Percentiles rank a stretch among this genome's conserved stretches.
Conservation (phyloP, 2,888 invertebrate species). For the Caprella mutica region DNA sequence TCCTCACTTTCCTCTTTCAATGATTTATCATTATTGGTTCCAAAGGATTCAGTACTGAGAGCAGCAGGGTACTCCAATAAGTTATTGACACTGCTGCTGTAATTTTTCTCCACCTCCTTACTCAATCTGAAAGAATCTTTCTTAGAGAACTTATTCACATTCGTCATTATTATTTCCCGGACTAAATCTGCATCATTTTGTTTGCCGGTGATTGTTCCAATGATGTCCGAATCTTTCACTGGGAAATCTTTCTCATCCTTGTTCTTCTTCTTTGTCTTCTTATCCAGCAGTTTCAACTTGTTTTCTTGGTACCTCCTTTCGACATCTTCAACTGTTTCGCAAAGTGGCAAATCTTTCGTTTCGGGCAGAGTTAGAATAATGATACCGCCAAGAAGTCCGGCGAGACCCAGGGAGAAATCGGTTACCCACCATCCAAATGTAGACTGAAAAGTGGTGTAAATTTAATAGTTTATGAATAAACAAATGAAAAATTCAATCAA, state of each 20-base stretch:
- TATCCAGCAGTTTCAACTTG: conserved; percentile 2
- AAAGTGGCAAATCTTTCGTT: conserved; percentile 16
- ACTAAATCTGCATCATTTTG: too few relatives aligned
- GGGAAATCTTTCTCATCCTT: background rate
- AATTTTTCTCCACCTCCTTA: background rate
- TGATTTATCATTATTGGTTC: conserved; percentile 4
- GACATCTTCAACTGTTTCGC: conserved; percentile 19
- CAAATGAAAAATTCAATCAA: background rate
- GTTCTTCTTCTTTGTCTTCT: background rate
- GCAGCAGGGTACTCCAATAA: background rate
- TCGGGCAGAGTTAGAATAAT: conserved; percentile 14
- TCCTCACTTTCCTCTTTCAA: too few relatives aligned
- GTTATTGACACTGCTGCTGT: conserved; percentile 5
- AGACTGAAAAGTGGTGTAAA: background rate
- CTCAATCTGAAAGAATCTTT: conserved; percentile 1
- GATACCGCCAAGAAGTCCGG: conserved; percentile 13
- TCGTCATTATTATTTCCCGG: background rate
- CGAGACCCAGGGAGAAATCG: conserved; percentile 7
- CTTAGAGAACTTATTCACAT: background rate
- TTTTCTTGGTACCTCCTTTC: conserved; percentile 5
- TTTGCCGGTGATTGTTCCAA: background rate
- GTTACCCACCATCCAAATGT: conserved; percentile 13
- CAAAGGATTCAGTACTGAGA: background rate
- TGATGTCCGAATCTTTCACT: too few relatives aligned
- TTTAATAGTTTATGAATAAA: background rate